Evolutionary conservation across 2,888 invertebrate genomes (phyloP).

Genomic region (Synanthedon andrenaeformis): DNA sequence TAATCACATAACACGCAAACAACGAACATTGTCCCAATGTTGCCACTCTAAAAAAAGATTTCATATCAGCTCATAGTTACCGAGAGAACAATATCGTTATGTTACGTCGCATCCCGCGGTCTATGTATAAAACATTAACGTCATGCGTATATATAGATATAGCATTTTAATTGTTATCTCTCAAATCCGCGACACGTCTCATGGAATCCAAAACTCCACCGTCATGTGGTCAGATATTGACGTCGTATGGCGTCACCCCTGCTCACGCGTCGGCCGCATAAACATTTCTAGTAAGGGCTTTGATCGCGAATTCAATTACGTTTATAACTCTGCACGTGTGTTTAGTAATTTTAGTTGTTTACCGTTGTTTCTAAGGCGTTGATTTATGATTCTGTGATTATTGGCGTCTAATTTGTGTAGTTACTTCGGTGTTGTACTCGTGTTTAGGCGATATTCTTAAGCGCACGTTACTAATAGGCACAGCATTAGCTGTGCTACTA

Average conservation of each 20-base stretch:
- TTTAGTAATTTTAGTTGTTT: constrained; percentile 17
- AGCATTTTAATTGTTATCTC: constrained; percentile 4
- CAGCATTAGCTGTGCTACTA: no score
- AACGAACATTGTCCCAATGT: no score
- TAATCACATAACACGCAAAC: no score
- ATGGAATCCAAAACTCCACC: constrained; percentile 13
- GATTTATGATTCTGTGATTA: neutral
- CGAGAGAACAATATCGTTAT: no score
- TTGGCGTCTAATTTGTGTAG: constrained; percentile 2
- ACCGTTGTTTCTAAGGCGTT: constrained; percentile 9
- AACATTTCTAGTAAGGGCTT: constrained; percentile 7
- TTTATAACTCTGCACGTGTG: constrained; percentile 10
- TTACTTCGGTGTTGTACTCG: neutral
- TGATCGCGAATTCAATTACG: constrained; percentile 8
- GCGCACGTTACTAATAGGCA: no score
- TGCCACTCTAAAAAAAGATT: no score
- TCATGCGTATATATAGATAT: no score
- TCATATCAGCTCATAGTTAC: no score
- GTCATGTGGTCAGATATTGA: constrained; percentile 25
- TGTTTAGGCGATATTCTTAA: no score
- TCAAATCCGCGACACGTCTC: constrained; percentile 3
- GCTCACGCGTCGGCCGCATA: constrained; percentile 9
- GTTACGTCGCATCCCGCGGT: no score
- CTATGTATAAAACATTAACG: no score
- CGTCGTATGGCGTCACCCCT: constrained; percentile 24